These are phyloP conservation scores for Planiliza haematocheilus DNA, from an alignment of 2,113 vertebrate species.

Conservation along the genomic window DNA sequence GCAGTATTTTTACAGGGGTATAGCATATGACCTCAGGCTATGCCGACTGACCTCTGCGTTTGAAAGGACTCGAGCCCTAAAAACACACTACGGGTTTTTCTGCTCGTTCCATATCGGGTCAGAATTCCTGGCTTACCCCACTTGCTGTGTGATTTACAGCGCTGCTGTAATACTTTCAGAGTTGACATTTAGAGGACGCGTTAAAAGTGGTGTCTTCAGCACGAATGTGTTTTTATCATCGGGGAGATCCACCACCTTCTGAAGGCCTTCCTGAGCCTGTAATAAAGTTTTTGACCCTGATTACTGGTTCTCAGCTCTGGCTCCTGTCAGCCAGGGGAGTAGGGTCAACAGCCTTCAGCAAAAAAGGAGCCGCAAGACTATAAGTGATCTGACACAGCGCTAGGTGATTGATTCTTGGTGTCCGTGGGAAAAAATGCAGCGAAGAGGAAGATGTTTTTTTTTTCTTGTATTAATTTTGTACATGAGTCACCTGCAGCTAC, in stretches of 20 bases:
- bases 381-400: slow-evolving; percentile 58
- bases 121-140: slow-evolving; percentile 59
- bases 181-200: slow-evolving; percentile 76
- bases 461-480: slow-evolving; percentile 17
- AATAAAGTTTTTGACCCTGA: slow-evolving; percentile 79
- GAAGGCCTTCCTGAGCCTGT: slow-evolving; percentile 73
- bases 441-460: slow-evolving; percentile 10
- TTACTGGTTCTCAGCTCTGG: slow-evolving; percentile 75
- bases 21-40: slow-evolving; percentile 84
- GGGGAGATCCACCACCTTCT: slow-evolving; percentile 71
- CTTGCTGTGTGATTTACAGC: slow-evolving; percentile 71
- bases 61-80: slow-evolving; percentile 71
- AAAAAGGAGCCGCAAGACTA: slow-evolving; percentile 47
- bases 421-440: slow-evolving; percentile 12
- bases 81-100: slow-evolving; percentile 64
- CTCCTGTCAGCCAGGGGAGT: slow-evolving; percentile 70
- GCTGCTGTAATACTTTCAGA: slow-evolving; percentile 57
- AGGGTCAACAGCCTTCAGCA: slow-evolving; percentile 76
- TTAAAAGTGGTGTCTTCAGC: slow-evolving; percentile 71
- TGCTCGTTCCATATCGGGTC: slow-evolving; percentile 56
- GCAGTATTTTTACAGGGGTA: slow-evolving; percentile 86
- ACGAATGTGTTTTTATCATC: slow-evolving; percentile 74
- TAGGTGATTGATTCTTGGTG: slow-evolving; percentile 48
- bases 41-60: slow-evolving; percentile 78
- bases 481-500: slow-evolving; percentile 25